Base-by-base conservation (phyloP, 1,140 invertebrate species). In the Frieseomelitta varia region DNA sequence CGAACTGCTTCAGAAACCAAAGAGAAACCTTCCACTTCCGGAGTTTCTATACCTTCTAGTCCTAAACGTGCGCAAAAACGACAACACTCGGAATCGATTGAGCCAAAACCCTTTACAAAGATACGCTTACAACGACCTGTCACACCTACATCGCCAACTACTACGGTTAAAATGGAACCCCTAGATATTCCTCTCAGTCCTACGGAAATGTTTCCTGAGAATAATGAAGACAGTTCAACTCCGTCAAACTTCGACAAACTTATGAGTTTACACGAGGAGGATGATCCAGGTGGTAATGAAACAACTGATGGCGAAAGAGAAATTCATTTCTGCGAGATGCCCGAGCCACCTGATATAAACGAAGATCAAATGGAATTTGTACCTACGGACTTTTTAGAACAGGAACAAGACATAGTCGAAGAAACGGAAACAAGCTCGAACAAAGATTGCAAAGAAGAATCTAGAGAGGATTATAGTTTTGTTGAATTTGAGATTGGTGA, bases 331-430 rank as follows among this genome's bases (percentile, higher is more conserved):
- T 91, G 88, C 58, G 90, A 93, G 39, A 76, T 93, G 53, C 75
- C 91, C 15, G 91, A 86, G 15, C 91, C 91, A 6, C 88, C 91
- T 4, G 93, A 94, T 78, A 85, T 92, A 17, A 94, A 94, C 55
- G 94, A 94, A 39, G 94, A 95, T 47, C 93, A 94, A 34, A 94
- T 94, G 93, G 94, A 95, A 90, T 95, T 95, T 72, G 94, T 95
- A 74, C 94, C 94, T 12, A 94, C 94, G 14, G 94, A 95, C 79
- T 95, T 95, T 87, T 85, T 95, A 30, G 94, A 94, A 21, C 94
- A 95, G 71, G 93, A 94, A 90, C 94, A 94, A 67, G 94, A 94
- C 19, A 95, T 94, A 53, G 88, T 93, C 11, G 94, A 95, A 55
- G 94, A 95, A 71, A 85, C 90, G 11, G 93, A 94, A 53, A 85